Evolutionary conservation across 1,140 invertebrate species (phyloP).

Genomic region (Drosophila tsacasi): DNA sequence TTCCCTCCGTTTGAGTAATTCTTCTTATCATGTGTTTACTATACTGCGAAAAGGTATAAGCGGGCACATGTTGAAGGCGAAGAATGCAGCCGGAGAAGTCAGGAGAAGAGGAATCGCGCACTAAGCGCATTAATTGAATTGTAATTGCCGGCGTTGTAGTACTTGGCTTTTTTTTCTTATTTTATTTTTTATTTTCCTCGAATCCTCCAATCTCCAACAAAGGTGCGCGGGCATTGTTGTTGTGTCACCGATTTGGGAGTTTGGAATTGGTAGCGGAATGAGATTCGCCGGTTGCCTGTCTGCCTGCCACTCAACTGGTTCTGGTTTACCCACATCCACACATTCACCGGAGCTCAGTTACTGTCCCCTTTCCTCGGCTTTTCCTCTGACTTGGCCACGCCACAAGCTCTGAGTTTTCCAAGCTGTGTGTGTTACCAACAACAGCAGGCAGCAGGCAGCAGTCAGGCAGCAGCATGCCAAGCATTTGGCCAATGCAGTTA

Average conservation of each 20-base stretch:
- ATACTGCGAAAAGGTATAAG: slow-evolving; percentile 61
- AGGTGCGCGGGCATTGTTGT: slow-evolving; percentile 22
- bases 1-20: slow-evolving; percentile 19
- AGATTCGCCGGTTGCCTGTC: slow-evolving; percentile 31
- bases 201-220: neutral
- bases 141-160: slow-evolving; percentile 65
- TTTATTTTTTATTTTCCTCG: slow-evolving; percentile 12
- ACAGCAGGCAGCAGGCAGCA: neutral
- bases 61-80: slow-evolving; percentile 16
- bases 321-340: slow-evolving; percentile 45
- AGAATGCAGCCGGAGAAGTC: slow-evolving; percentile 13
- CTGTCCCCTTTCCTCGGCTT: neutral
- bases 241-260: slow-evolving; percentile 48
- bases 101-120: slow-evolving; percentile 47
- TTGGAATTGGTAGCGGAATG: slow-evolving; percentile 37
- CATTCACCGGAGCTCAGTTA: slow-evolving; percentile 21
- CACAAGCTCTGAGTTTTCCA: slow-evolving; percentile 44
- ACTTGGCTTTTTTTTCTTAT: slow-evolving; percentile 2
- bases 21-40: slow-evolving; percentile 78
- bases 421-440: slow-evolving; percentile 46
- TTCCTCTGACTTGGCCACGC: neutral
- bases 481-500: slow-evolving; percentile 59
- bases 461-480: slow-evolving; percentile 38
- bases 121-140: slow-evolving; percentile 83
- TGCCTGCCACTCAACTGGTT: slow-evolving; percentile 52